phyloP scores from a whole-genome alignment of 2,113 vertebrate species.

The Poecile atricapillus region DNA sequence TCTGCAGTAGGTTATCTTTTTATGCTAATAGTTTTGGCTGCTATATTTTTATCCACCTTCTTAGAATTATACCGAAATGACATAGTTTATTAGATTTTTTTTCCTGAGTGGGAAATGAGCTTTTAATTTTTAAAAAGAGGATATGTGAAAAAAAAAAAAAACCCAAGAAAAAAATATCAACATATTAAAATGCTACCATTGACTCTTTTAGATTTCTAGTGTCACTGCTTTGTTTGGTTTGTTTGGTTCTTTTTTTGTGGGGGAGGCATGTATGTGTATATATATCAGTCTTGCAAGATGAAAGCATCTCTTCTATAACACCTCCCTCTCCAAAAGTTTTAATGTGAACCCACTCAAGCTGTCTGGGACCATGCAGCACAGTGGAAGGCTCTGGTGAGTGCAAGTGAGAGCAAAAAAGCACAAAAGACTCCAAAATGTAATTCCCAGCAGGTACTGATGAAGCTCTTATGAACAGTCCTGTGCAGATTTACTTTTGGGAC shows the following conservation, averaged over 20 bases:
- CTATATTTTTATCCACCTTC: not conserved
- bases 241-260: accelerated
- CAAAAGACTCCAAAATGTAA: not conserved
- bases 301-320: not conserved
- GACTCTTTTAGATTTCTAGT: not conserved
- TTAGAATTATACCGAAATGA: not conserved
- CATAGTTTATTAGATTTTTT: not conserved
- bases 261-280: too few species aligned
- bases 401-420: not conserved
- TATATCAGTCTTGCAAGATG: not conserved
- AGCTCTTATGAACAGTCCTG: not conserved
- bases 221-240: not conserved
- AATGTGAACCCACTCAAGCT: not conserved
- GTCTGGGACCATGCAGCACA: not conserved
- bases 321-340: not conserved
- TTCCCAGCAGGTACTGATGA: not conserved
- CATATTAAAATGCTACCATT: not conserved
- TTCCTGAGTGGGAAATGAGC: not conserved
- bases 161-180: accelerated
- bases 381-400: not conserved
- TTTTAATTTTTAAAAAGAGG: not conserved
- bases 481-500: not conserved
- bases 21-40: not conserved
- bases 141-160: too few species aligned
- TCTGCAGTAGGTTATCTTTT: not conserved